These are phyloP conservation scores for Hyles lineata DNA, from an alignment of 2,888 invertebrate genomes.

Conservation along the genomic window DNA sequence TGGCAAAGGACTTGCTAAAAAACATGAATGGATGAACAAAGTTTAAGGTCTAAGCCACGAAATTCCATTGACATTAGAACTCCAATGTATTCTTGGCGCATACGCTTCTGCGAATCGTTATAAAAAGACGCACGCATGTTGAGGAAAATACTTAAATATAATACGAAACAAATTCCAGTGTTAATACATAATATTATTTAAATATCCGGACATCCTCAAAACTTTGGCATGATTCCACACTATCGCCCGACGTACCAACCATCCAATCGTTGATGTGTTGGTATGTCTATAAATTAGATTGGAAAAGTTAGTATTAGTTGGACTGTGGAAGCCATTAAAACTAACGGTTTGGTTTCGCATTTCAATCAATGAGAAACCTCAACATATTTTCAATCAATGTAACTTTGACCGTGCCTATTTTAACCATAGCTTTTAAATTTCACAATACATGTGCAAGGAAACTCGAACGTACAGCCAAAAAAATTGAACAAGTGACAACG, in stretches of 20 bases:
- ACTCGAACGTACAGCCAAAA: background rate
- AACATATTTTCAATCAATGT: too few relatives aligned
- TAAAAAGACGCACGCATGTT: conserved; percentile 4
- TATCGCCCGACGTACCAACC: background rate
- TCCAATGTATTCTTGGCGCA: background rate
- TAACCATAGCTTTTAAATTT: too few relatives aligned
- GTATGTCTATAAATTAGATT: background rate
- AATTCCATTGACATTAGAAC: background rate
- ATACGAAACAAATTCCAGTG: too few relatives aligned
- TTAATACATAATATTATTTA: background rate
- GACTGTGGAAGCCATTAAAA: conserved; percentile 6
- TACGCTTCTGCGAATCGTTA: background rate
- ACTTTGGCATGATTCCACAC: background rate
- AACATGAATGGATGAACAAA: too few relatives aligned
- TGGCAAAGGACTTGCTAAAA: too few relatives aligned
- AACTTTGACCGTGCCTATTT: too few relatives aligned
- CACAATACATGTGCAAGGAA: background rate
- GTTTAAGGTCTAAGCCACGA: background rate
- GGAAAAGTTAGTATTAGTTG: background rate
- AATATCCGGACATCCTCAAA: conserved; percentile 2
- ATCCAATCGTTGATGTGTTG: background rate
- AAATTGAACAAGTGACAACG: conserved; percentile 12
- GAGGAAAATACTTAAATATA: conserved; percentile 3
- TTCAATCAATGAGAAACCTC: background rate
- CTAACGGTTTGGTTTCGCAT: background rate